Conservation (phyloP, 1,140 invertebrate species). For the Lordiphosa clarofinis region DNA sequence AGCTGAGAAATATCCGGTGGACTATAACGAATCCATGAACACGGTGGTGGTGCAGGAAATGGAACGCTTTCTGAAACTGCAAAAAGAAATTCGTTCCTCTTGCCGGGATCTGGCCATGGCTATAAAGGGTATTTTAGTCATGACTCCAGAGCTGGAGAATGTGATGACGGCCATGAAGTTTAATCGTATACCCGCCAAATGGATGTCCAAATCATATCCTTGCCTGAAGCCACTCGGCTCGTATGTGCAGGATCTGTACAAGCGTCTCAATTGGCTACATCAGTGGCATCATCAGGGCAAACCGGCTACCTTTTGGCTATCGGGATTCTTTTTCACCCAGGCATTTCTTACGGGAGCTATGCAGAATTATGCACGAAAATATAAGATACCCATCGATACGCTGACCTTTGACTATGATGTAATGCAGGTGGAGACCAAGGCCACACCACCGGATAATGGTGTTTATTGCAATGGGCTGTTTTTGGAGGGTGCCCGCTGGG, state of each 20-base stretch:
- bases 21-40: constrained; percentile 95
- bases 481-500: constrained; percentile 92
- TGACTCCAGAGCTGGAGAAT: constrained; percentile 90
- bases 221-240: constrained; percentile 92
- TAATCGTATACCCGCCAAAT: constrained; percentile 88
- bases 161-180: constrained; percentile 85
- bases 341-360: constrained; percentile 95
- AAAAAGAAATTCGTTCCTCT: constrained; percentile 83
- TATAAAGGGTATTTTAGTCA: constrained; percentile 91
- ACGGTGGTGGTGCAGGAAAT: constrained; percentile 96
- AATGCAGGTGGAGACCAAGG: constrained; percentile 80
- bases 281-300: constrained; percentile 86
- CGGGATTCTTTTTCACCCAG: constrained; percentile 97
- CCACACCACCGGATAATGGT: constrained; percentile 84
- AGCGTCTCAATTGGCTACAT: constrained; percentile 87
- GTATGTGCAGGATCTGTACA: constrained; percentile 92
- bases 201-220: constrained; percentile 92
- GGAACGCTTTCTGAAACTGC: constrained; percentile 91
- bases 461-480: constrained; percentile 91
- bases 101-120: constrained; percentile 89
- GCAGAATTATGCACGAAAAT: constrained; percentile 94
- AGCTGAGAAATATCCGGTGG: constrained; percentile 87
- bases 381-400: constrained; percentile 93
- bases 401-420: constrained; percentile 91
- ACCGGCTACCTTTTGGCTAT: constrained; percentile 93